Evolutionary conservation across 92 coral and sea anemone species (phyloP).

Genomic region (Metridium senile): DNA sequence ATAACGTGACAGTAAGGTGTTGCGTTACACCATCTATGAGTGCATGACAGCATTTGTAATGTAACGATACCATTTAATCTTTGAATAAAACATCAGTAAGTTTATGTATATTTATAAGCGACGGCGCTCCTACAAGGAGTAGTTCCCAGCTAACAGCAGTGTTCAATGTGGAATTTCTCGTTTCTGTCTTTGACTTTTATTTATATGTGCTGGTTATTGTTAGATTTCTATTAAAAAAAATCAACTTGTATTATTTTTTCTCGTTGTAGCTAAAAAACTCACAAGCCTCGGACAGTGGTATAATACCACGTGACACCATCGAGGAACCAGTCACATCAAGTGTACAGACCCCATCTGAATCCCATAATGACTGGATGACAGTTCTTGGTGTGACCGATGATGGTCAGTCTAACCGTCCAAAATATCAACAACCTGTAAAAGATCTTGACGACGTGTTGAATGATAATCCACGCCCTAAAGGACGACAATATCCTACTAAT

Average conservation of each 20-base stretch:
- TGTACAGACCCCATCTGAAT: conserved; percentile 11
- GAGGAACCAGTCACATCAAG: conserved; percentile 33
- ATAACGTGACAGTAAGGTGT: too few species aligned
- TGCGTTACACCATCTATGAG: too few species aligned
- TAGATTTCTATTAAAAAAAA: too few species aligned
- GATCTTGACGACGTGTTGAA: conserved; percentile 20
- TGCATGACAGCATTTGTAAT: too few species aligned
- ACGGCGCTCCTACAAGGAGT: too few species aligned
- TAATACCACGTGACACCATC: conserved; percentile 8
- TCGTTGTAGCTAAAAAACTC: conserved; percentile 17
- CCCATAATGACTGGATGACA: conserved; percentile 23
- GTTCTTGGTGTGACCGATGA: conserved; percentile 13
- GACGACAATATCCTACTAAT: neutral
- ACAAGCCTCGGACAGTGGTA: neutral
- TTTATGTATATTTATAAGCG: too few species aligned
- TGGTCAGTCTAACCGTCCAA: neutral
- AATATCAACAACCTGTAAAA: conserved; percentile 9
- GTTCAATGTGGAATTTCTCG: too few species aligned
- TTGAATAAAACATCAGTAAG: too few species aligned
- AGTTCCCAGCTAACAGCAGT: too few species aligned
- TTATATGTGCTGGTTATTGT: too few species aligned
- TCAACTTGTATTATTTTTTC: neutral
- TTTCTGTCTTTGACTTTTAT: too few species aligned
- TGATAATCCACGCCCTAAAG: conserved; percentile 1
- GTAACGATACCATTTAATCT: too few species aligned